Evolutionary conservation across 2,113 vertebrate species (phyloP), one percentile per base, ranked within the genome.

Genomic region (Isichthys henryi): DNA sequence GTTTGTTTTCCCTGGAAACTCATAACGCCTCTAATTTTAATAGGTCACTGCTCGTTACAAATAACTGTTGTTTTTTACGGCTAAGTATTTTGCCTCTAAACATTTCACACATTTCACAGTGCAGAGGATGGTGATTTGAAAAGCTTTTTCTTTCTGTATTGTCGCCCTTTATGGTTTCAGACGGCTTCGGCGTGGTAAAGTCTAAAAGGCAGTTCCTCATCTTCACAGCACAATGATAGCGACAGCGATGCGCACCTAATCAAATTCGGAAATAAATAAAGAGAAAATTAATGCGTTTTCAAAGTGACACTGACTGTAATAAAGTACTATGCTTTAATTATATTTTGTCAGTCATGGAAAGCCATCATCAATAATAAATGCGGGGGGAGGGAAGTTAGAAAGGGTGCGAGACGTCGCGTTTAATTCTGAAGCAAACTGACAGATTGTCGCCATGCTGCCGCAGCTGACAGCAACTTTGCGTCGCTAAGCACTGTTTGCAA

Each of bases 401-500:
- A 49, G 21, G 80, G 50, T 43, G 74, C 19, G 49, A 45, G 77
- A 21, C 35, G 2, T 13, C 35, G 48, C 49, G 90, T 91, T 74
- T 88, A 50, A 90, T 87, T 31, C 87, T 88, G 90, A 91, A 92
- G 92, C 90, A 91, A 93, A 35, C 11, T 9, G 56, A 92, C 94
- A 94, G 94, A 93, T 92, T 94, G 94, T 89, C 87, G 85, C 90
- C 82, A 91, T 84, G 91, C 92, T 91, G 91, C 91, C 21, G 48
- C 87, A 89, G 58, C 88, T 91, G 89, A 91, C 91, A 89, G 91
- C 80, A 90, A 90, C 92, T 92, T 94, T 90, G 90, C 92, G 91
- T 91, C 90, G 89, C 90, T 91, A 92, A 89, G 62, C 91, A 90
- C 31, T 93, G 92, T 93, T 94, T 93, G 93, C 93, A 92, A 92